These are phyloP conservation scores for Apis laboriosa DNA, from an alignment of 1,140 invertebrate genomes.

Conservation along the genomic window DNA sequence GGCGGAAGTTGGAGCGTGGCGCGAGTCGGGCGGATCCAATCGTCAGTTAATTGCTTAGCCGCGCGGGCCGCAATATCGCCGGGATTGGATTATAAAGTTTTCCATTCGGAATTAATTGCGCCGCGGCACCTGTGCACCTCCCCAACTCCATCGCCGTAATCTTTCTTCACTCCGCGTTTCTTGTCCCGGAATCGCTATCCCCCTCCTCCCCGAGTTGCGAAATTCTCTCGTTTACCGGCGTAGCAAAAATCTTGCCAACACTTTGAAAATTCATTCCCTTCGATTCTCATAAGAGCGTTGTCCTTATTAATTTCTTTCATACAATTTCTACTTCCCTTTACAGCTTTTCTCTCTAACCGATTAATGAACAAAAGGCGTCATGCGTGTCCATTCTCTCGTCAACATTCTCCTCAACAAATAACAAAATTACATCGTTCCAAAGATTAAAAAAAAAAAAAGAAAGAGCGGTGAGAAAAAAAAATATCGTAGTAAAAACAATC, in stretches of 20 bases:
- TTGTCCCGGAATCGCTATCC: neutral
- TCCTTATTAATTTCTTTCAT: neutral
- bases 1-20: constrained; percentile 31
- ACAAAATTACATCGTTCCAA: no score
- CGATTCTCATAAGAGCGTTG: neutral
- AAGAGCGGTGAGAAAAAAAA: no score
- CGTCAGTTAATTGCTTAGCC: constrained; percentile 70
- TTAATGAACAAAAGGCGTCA: no score
- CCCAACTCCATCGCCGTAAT: constrained; percentile 27
- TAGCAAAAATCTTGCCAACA: neutral
- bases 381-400: no score
- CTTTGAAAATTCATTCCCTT: neutral
- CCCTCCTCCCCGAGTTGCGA: neutral
- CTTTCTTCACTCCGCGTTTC: constrained; percentile 30
- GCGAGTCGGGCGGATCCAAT: constrained; percentile 67
- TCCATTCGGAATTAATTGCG: constrained; percentile 68
- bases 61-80: constrained; percentile 63
- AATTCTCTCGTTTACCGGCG: neutral
- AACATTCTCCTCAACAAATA: no score
- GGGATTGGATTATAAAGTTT: constrained; percentile 67
- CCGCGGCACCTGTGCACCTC: constrained; percentile 57
- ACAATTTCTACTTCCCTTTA: no score
- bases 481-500: neutral
- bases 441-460: neutral
- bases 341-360: no score